Base-by-base conservation (phyloP, 2,888 invertebrate genomes). In the Branchipolynoe longqiensis region DNA sequence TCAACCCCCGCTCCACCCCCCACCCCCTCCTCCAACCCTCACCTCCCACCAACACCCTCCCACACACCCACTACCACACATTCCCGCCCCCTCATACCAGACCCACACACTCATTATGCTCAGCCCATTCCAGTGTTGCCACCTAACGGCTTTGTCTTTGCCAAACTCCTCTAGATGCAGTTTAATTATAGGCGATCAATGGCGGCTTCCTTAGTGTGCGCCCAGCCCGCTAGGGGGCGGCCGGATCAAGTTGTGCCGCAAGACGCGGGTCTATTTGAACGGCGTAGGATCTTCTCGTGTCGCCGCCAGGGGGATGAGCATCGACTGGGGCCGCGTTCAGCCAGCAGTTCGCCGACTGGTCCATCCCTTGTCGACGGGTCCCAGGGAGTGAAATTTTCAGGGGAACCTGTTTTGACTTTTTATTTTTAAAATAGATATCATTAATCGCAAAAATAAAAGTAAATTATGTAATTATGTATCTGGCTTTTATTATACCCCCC, bases 111-210 rank as follows among this genome's bases (percentile, higher is more conserved):
- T n/a, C n/a, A n/a, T n/a, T n/a, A n/a, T n/a, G n/a, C n/a, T n/a
- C n/a, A n/a, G n/a, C n/a, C n/a, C n/a, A n/a, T n/a, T n/a, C n/a
- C n/a, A n/a, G n/a, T n/a, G n/a, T n/a, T n/a, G n/a, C n/a, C n/a
- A n/a, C n/a, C n/a, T n/a, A n/a, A n/a, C n/a, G n/a, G 28, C 54
- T 38, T 74, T 81, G 81, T 41, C 54, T 81, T 62, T 62, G 62
- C 62, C 62, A 62, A 62, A 25, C 31, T 31, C 62, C 31, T 31
- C 3, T 31, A 48, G 31, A 62, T 62, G 62, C 25, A 62, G 62
- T 31, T 62, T 62, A 62, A 62, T 62, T 62, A 62, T 62, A 25
- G 18, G 28, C 28, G 62, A 62, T 62, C 62, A 62, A 62, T 62
- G 62, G 31, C 62, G 31, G 31, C 62, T 62, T 62, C 62, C 31